A percentile compares a stretch with the other conserved stretches of the same genome.
Evolutionary conservation across 2,113 vertebrate genomes (phyloP).

Genomic region (Turdus rufiventris): DNA sequence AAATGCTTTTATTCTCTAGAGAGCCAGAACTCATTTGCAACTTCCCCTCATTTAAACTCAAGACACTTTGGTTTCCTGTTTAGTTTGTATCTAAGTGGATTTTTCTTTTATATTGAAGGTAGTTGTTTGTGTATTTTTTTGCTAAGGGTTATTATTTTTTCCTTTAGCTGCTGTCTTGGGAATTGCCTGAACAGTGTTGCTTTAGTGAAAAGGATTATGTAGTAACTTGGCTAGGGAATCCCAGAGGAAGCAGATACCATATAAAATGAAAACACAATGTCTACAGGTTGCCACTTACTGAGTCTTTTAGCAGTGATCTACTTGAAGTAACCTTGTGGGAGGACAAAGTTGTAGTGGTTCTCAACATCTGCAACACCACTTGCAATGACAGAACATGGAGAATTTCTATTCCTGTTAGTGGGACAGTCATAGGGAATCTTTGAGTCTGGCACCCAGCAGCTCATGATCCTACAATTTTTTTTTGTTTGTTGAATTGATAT

Average conservation of each 20-base stretch:
- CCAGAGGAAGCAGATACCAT: neutral
- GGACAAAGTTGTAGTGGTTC: neutral
- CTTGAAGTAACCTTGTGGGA: neutral
- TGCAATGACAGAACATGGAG: neutral
- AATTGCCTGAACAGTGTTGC: conserved; percentile 39
- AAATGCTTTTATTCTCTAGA: conserved; percentile 22
- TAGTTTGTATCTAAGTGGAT: conserved; percentile 46
- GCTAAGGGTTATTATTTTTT: conserved; percentile 49
- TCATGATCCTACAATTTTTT: neutral
- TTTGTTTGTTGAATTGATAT: neutral
- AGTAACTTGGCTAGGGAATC: conserved; percentile 1
- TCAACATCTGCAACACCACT: neutral
- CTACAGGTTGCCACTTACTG: neutral
- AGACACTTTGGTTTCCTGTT: conserved; percentile 60
- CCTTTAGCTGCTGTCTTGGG: conserved; percentile 35
- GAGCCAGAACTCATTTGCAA: conserved; percentile 28
- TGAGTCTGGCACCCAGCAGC: neutral
- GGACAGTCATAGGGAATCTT: neutral
- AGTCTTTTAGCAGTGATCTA: neutral
- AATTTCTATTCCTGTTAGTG: neutral
- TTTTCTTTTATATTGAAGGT: conserved; percentile 49
- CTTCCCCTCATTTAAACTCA: conserved; percentile 47
- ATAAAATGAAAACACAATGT: conserved; percentile 29
- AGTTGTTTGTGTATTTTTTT: conserved; percentile 58
- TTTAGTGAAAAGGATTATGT: conserved; percentile 48